These are phyloP conservation scores for Neogale vison DNA, from an alignment of 2,113 vertebrate genomes.

Conservation along the genomic window DNA sequence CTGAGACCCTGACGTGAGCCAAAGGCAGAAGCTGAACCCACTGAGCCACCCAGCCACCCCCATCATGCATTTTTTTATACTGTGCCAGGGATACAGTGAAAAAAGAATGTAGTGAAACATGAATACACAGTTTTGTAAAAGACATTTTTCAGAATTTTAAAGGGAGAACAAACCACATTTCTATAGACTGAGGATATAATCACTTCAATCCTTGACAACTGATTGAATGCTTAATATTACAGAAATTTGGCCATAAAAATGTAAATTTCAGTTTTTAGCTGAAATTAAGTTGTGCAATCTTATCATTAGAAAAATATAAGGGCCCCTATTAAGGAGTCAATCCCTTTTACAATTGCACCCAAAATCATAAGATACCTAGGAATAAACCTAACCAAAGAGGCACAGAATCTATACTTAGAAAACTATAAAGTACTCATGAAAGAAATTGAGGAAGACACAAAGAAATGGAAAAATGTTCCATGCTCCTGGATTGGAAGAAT, in stretches of 20 bases:
- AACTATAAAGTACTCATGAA: no score
- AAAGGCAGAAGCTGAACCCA: no score
- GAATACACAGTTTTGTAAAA: not conserved
- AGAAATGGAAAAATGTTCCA: no score
- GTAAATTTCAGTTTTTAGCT: not conserved
- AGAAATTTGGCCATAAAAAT: not conserved
- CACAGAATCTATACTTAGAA: no score
- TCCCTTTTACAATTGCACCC: no score
- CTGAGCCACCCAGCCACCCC: no score
- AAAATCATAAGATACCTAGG: no score
- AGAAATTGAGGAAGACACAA: no score
- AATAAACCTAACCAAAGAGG: no score
- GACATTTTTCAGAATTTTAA: not conserved
- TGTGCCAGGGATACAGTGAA: not conserved
- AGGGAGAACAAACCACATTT: not conserved
- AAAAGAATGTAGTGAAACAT: not conserved
- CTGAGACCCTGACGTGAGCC: no score
- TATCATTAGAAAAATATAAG: not conserved
- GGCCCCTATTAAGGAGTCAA: no score
- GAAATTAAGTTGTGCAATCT: not conserved
- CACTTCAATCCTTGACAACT: not conserved
- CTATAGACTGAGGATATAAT: not conserved
- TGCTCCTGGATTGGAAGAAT: no score
- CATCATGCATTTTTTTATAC: not conserved
- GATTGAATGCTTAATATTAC: not conserved